Conservation (phyloP, 2,888 invertebrate genomes). For the Neoascia interrupta region DNA sequence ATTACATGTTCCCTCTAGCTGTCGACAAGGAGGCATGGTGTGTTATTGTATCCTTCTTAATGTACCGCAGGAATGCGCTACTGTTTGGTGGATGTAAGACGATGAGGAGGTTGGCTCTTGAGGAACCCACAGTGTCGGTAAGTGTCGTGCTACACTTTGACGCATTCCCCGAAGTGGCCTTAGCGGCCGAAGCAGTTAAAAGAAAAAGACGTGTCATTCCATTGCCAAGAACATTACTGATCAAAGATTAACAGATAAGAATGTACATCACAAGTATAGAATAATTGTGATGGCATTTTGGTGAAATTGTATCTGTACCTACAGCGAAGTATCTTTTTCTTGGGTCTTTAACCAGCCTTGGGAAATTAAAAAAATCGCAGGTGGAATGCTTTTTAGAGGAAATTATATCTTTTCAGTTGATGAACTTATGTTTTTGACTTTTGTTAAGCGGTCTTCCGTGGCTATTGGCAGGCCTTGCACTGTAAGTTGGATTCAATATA, state of each 20-base stretch:
- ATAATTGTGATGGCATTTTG: background rate
- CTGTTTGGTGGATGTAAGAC: constrained; percentile 4
- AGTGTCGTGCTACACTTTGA: no score
- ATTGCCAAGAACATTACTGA: background rate
- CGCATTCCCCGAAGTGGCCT: background rate
- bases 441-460: no score
- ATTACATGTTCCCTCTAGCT: constrained; percentile 21
- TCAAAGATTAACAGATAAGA: constrained; percentile 5
- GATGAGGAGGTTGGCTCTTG: no score
- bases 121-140: background rate
- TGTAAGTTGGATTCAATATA: no score
- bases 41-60: constrained; percentile 30
- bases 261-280: no score
- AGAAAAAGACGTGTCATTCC: constrained; percentile 13
- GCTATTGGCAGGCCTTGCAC: no score
- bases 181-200: background rate
- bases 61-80: constrained; percentile 25
- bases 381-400: no score
- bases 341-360: background rate
- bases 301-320: background rate
- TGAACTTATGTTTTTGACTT: no score
- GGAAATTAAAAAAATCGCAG: background rate
- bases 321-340: background rate
- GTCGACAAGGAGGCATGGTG: constrained; percentile 5
- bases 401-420: no score